Evolutionary conservation across 1,140 invertebrate species (phyloP), one percentile per base, ranked within the genome.

Genomic region (Drosophila azteca): DNA sequence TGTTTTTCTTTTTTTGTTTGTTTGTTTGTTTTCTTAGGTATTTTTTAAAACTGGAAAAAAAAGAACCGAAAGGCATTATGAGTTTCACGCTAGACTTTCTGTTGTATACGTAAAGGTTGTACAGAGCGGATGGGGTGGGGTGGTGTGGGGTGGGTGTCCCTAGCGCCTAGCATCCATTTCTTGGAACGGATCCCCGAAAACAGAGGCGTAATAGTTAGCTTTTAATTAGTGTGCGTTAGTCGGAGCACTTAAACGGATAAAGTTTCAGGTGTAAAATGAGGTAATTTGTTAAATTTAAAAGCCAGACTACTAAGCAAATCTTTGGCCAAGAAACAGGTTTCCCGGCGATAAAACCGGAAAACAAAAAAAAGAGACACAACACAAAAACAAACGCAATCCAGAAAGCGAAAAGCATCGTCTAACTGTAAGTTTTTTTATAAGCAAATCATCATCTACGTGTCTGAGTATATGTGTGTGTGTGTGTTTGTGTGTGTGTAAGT

Each of bases 231-330:
- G 48, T 39, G 43, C 35, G 26, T 69, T 69, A 69, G 66, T 50
- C 35, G 64, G 51, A 49, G 51, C 35, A 29, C 45, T 45, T 62
- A 65, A 74, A 55, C 39, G 20, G 45, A 69, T 70, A 81, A 29
- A 52, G 26, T 53, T 72, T 31, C 48, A 76, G 49, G 83, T 88
- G 83, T 87, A 69, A 87, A 87, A 88, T 87, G 82, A 88, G 82
- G 83, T 87, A 87, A 87, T 87, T 87, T 77, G 11, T 74, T 52
- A 52, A 76, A 82, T 78, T 68, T 66, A 71, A 85, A 71, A 68
- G 50, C 41, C 61, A 41, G 59, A 58, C 46, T 66, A 59, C 55
- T 53, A 46, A 62, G 66, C 46, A 77, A 77, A 54, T 48, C 44
- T 41, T 71, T 51, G 72, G 59, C 58, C 43, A 20, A 59, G 48